Evolutionary conservation across 2,797 vertebrate genomes (phyloP).

Genomic region (Onychomys leucogaster): DNA sequence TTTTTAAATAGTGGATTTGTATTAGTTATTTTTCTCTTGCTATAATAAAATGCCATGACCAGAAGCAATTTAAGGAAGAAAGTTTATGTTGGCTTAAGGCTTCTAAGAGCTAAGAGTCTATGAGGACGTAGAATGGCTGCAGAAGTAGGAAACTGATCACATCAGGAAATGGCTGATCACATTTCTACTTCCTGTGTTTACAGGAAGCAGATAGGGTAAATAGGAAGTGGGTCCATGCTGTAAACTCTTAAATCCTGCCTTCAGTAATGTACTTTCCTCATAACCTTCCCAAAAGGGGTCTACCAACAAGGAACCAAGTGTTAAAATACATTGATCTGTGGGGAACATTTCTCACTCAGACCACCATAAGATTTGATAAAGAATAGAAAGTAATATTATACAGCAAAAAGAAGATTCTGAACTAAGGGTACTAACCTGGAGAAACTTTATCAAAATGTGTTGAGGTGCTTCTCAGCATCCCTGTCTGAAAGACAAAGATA

Average conservation of each 20-base stretch:
- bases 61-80: not conserved
- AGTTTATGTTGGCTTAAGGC: not conserved
- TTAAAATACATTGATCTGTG: not conserved
- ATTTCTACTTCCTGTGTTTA: no score
- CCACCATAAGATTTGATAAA: not conserved
- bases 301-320: not conserved
- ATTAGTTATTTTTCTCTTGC: not conserved
- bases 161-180: no score
- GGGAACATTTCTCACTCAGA: not conserved
- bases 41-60: no score
- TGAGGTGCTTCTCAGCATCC: not conserved
- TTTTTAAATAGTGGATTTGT: not conserved
- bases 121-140: not conserved
- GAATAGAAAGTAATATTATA: not conserved
- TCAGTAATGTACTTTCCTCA: not conserved
- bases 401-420: not conserved
- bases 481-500: not conserved
- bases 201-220: not conserved
- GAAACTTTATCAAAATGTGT: not conserved
- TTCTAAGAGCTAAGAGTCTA: not conserved
- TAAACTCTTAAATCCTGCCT: not conserved
- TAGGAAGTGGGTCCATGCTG: not conserved
- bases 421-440: not conserved
- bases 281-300: not conserved
- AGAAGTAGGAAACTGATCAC: not conserved